Evolutionary conservation across 2,113 vertebrate species (phyloP), one percentile per base, ranked within the genome.

Genomic region (Sturnus vulgaris): DNA sequence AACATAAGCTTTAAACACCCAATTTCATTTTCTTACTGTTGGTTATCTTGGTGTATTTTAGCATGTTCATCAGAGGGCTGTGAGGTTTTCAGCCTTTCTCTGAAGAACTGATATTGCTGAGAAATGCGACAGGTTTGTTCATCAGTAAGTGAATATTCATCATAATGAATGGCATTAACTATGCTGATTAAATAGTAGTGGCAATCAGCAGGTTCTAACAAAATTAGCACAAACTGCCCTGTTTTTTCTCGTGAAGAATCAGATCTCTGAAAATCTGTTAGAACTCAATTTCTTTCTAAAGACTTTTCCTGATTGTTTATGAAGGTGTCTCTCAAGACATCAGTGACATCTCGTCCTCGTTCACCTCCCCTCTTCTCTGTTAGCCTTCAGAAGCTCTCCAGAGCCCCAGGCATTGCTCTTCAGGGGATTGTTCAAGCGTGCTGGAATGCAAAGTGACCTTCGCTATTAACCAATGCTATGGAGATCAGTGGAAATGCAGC

Each of bases 401-500:
- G 53, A 89, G 28, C 70, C 28, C 5, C 5, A 30, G 14, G 33
- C 53, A 15, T n/a, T 30, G 60, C 65, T 78, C 88, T 86, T 86
- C 65, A 84, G 60, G 52, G 2, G 1, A 24, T 75, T 80, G 52
- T 86, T 90, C 14, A 60, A 57, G 49, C 0, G 0, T 53, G 42
- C 37, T 65, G 89, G 78, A 92, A 85, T 76, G 70, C 40, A 69
- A 53, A 93, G 66, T 91, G 78, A 77, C 75, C 57, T 89, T 87
- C 0, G 5, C 70, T 76, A 73, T 85, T 82, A 90, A 78, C 47
- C 66, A 65, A 91, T 91, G 55, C 90, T 78, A 53, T 88, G 92
- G 94, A 88, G 80, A 90, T 95, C 91, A 94, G 86, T 39, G 64
- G 47, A 63, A 91, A 70, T 56, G 60, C 52, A 84, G 91, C 72